These are phyloP conservation scores for Heterotis niloticus DNA, from an alignment of 2,113 vertebrate genomes.

Conservation along the genomic window DNA sequence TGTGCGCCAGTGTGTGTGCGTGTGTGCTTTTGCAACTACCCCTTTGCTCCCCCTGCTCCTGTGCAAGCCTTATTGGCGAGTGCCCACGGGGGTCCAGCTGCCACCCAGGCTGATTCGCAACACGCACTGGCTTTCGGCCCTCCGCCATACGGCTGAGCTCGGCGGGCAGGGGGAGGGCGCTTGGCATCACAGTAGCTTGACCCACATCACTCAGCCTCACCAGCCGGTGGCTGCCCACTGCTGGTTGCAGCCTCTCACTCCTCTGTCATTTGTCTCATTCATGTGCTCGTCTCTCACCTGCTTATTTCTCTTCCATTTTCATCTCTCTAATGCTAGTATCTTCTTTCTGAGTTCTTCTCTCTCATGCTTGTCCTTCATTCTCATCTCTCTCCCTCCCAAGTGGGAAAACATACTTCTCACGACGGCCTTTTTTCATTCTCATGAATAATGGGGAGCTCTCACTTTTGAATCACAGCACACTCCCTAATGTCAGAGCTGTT, in stretches of 20 bases:
- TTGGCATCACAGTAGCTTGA: neutral
- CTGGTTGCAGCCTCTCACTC: neutral
- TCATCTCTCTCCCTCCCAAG: too few relatives aligned
- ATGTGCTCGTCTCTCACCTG: neutral
- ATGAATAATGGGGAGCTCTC: too few relatives aligned
- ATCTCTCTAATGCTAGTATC: neutral
- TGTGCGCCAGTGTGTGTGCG: neutral
- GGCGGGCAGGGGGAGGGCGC: neutral
- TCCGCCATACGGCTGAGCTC: neutral
- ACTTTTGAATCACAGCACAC: too few relatives aligned
- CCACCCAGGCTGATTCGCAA: neutral
- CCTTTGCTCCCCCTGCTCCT: neutral
- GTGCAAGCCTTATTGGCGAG: neutral
- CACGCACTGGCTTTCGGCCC: neutral
- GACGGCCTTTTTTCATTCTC: too few relatives aligned
- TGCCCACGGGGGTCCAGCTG: constrained; percentile 19
- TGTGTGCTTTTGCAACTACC: constrained; percentile 2
- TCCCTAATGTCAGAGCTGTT: too few relatives aligned
- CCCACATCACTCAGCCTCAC: neutral
- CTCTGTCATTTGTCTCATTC: neutral
- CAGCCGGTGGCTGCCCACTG: neutral
- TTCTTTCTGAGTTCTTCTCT: neutral
- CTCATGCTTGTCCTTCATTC: neutral
- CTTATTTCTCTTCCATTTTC: too few relatives aligned
- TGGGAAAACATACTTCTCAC: too few relatives aligned